These are phyloP conservation scores for Ammodytes marinus DNA, from an alignment of 2,113 vertebrate genomes.

Conservation along the genomic window DNA sequence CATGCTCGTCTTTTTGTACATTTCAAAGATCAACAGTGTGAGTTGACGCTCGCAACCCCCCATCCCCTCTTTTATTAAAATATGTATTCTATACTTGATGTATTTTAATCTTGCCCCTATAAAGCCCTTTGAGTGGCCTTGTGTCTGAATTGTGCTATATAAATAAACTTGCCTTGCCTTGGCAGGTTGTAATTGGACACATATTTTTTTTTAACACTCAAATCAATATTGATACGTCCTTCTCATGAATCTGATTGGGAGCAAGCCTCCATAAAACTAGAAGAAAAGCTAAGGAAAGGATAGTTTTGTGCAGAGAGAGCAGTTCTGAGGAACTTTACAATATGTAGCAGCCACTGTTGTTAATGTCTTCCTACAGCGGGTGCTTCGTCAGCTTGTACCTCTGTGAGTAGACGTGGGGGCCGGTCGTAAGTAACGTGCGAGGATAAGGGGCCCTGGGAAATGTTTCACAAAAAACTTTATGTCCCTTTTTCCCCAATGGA, in stretches of 20 bases:
- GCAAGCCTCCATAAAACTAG: neutral
- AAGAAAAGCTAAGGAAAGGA: neutral
- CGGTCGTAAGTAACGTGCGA: conserved; percentile 17
- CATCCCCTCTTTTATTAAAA: neutral
- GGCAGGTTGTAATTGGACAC: neutral
- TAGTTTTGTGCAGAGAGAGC: neutral
- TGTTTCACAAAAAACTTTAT: conserved; percentile 36
- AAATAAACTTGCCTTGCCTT: neutral
- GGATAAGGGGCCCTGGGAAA: conserved; percentile 27
- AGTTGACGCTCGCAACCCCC: neutral
- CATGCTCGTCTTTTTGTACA: conserved; percentile 10
- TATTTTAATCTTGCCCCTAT: no score
- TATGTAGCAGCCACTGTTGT: neutral
- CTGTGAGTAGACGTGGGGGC: neutral
- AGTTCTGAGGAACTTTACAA: neutral
- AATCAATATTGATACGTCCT: conserved; percentile 28
- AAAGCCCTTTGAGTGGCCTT: no score
- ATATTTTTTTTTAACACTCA: conserved; percentile 3
- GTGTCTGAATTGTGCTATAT: neutral
- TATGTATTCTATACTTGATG: no score
- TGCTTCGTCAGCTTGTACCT: conserved; percentile 12
- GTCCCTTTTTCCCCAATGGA: conserved; percentile 29
- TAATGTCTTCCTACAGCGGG: neutral
- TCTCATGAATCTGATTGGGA: conserved; percentile 10
- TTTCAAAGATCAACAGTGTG: neutral